A percentile compares a stretch with the other conserved stretches of the same genome.
Evolutionary conservation across 2,888 invertebrate genomes (phyloP).

Genomic region (Drosophila buzzatii): DNA sequence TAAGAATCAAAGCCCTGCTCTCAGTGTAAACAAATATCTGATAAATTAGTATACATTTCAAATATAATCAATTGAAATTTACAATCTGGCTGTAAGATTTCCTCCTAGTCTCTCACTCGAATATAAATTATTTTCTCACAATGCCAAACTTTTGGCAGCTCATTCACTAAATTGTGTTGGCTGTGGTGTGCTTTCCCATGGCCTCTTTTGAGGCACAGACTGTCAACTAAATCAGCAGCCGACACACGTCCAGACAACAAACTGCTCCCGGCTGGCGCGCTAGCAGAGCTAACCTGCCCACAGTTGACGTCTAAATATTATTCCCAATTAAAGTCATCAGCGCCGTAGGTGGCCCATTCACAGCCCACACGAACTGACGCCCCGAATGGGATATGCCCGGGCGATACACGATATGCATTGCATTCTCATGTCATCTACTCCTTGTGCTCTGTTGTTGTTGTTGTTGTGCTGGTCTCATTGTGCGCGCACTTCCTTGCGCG

Average conservation of each 20-base stretch:
- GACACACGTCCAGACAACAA: constrained; percentile 15
- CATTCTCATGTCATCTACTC: constrained; percentile 34
- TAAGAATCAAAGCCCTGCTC: not conserved
- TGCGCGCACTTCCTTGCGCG: constrained; percentile 46
- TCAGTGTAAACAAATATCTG: not conserved
- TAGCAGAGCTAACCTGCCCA: constrained; percentile 22
- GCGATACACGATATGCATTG: constrained; percentile 31
- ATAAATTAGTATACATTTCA: not conserved
- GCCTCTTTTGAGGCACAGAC: constrained; percentile 6
- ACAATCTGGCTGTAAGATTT: not conserved
- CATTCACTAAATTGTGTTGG: constrained; percentile 1
- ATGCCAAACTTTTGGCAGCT: constrained; percentile 9
- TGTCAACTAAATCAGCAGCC: constrained; percentile 30
- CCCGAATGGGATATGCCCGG: constrained; percentile 15
- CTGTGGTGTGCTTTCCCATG: constrained; percentile 34
- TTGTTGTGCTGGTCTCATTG: constrained; percentile 41
- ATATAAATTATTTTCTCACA: not conserved
- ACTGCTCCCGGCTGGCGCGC: not conserved
- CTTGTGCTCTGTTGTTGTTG: constrained; percentile 7
- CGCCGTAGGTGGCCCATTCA: constrained; percentile 78
- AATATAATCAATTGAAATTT: not conserved
- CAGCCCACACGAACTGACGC: constrained; percentile 27
- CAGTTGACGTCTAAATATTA: constrained; percentile 84
- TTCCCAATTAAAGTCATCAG: constrained; percentile 85
- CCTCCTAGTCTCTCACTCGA: not conserved